phyloP scores from a whole-genome alignment of 2,113 vertebrate genomes.

The Halichoerus grypus region DNA sequence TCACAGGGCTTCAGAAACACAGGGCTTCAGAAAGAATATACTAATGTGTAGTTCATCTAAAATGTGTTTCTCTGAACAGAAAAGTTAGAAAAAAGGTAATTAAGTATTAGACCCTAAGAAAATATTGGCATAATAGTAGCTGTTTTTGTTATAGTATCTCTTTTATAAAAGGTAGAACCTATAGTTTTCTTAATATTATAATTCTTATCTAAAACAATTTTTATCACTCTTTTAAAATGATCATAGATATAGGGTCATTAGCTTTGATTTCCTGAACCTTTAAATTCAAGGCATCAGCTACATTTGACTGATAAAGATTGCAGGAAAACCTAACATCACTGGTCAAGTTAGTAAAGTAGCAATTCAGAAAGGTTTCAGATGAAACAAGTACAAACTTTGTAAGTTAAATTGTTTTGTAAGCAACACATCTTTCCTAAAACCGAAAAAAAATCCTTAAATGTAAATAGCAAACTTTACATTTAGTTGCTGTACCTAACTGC shows the following conservation, averaged over 20 bases:
- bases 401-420: not conserved
- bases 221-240: not conserved
- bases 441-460: not conserved
- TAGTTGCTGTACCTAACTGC: not conserved
- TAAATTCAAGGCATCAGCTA: not conserved
- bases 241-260: not conserved
- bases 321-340: not conserved
- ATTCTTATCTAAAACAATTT: not conserved
- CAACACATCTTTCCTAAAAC: not conserved
- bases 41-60: not conserved
- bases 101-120: not conserved
- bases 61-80: not conserved
- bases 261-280: not conserved
- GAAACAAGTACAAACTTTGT: not conserved
- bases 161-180: not conserved
- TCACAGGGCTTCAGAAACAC: not conserved
- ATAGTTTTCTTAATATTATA: not conserved
- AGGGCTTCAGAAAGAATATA: not conserved
- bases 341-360: not conserved
- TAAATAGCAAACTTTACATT: not conserved
- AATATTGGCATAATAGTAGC: not conserved
- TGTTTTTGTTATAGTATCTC: not conserved
- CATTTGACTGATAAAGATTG: not conserved
- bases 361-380: not conserved
- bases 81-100: not conserved